Conservation (phyloP, 2,888 invertebrate species). For the Encarsia formosa region DNA sequence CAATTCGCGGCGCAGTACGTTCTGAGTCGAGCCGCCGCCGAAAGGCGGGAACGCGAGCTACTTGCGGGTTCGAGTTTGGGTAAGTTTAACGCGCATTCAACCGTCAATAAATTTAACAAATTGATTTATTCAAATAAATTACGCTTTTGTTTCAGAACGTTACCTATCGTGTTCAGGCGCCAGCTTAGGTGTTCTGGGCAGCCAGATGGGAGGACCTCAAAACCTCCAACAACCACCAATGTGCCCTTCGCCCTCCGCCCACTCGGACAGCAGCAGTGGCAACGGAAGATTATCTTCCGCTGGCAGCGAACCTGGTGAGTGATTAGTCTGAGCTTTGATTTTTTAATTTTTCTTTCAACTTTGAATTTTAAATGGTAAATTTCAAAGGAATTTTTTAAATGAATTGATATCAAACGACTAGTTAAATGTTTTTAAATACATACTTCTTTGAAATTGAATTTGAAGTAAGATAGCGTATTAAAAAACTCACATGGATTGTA, state of each 20-base stretch:
- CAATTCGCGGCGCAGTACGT: slow-evolving; percentile 94
- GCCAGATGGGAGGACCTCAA: slow-evolving; percentile 49
- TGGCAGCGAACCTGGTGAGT: slow-evolving; percentile 68
- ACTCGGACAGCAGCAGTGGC: slow-evolving; percentile 80
- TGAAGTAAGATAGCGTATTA: too few relatives aligned
- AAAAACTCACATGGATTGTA: slow-evolving; percentile 32
- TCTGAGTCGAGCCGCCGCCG: slow-evolving; percentile 83
- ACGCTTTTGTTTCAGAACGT: slow-evolving; percentile 24
- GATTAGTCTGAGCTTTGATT: too few relatives aligned
- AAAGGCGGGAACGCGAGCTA: slow-evolving; percentile 78
- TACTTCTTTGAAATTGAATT: too few relatives aligned
- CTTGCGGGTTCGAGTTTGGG: slow-evolving; percentile 55
- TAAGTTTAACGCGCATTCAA: slow-evolving; percentile 25
- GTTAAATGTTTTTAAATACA: too few relatives aligned
- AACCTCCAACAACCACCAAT: slow-evolving; percentile 59
- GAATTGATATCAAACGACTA: too few relatives aligned
- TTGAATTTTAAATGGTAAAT: too few relatives aligned
- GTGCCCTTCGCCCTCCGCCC: slow-evolving; percentile 80
- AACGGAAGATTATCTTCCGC: slow-evolving; percentile 77
- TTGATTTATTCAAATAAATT: neutral
- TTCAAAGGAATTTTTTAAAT: too few relatives aligned
- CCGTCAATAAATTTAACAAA: neutral
- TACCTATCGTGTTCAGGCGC: slow-evolving; percentile 42
- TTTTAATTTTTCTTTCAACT: too few relatives aligned
- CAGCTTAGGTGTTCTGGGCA: slow-evolving; percentile 48